A percentile compares a stretch with the other conserved stretches of the same genome.
Evolutionary conservation across 2,113 vertebrate species (phyloP).

Genomic region (Forbesichthys papilliferus): DNA sequence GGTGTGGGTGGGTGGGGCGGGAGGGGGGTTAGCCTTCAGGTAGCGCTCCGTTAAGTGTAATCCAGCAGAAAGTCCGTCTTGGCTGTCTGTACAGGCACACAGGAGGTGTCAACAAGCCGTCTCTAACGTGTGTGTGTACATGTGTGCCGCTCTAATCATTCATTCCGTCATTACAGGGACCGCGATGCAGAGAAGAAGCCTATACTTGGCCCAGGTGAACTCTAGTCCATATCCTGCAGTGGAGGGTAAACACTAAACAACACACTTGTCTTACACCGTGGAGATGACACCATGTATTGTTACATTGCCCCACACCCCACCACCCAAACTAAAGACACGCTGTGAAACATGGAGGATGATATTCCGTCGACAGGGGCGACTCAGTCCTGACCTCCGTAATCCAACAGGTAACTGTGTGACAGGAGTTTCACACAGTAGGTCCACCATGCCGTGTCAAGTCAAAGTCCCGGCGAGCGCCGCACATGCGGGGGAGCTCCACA

Average conservation of each 20-base stretch:
- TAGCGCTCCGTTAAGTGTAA: neutral
- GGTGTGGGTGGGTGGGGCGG: too few species aligned
- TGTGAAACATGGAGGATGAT: neutral
- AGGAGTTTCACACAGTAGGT: neutral
- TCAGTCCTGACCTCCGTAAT: slow-evolving; percentile 38
- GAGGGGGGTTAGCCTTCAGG: slow-evolving; percentile 11
- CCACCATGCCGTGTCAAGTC: slow-evolving; percentile 32
- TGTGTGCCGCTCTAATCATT: too few species aligned
- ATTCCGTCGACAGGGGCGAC: neutral
- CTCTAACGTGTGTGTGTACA: too few species aligned
- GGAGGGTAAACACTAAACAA: neutral
- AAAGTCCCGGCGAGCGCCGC: neutral
- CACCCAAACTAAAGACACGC: neutral
- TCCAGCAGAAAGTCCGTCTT: too few species aligned
- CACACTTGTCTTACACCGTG: slow-evolving; percentile 32
- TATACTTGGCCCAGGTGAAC: too few species aligned
- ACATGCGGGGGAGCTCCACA: neutral
- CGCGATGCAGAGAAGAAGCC: too few species aligned
- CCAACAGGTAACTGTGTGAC: neutral
- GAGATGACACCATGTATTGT: too few species aligned
- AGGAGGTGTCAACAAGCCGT: too few species aligned
- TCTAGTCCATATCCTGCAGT: too few species aligned
- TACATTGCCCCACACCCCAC: neutral
- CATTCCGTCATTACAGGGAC: too few species aligned
- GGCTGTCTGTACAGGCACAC: too few species aligned